Evolutionary conservation across 2,797 vertebrate species (phyloP), one percentile per base, ranked within the genome.

Genomic region (Gymnocypris eckloni): DNA sequence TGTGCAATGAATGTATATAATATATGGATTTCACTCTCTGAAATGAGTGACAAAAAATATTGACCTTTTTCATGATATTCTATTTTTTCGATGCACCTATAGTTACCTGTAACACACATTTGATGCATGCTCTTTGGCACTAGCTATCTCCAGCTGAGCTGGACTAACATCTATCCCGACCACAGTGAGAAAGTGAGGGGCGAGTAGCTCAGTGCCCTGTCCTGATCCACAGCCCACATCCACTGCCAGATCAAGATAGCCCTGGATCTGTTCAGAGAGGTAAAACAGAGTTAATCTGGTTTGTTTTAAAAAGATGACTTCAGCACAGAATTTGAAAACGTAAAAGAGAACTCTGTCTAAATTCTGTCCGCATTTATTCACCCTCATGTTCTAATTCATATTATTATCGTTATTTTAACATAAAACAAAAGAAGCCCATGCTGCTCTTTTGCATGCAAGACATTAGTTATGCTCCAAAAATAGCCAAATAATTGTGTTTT

Each of bases 161-260:
- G 92, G 82, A 0, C 96, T 97, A 80, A 97, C 69, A 59, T 97
- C 96, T 0, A 86, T 94, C 15, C 96, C 96, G 7, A 95, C 87
- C 76, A 97, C 95, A 69, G 93, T 91, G 86, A 87, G 64, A 85
- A 96, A 96, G 86, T 92, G 89, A 4, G 93, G 91, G 0, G 94
- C 94, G 37, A 96, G 86, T 1, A 92, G 90, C 2, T 28, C 66
- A 0, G 95, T 96, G 33, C 93, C 94, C 83, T 96, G 96, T 1
- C 96, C 96, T 0, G 95, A 93, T 6, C 96, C 96, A 0, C 96
- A 96, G 76, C 96, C 96, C 0, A 96, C 95, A 0, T 97, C 96
- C 85, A 95, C 93, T 0, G 93, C 96, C 41, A 96, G 90, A 4
- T 89, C 86, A 0, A 89, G 89, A 1, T 90, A 86, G 5, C 54